These are phyloP conservation scores for Mormyrus hasselquistii DNA, from an alignment of 2,797 vertebrate genomes.

Conservation along the genomic window DNA sequence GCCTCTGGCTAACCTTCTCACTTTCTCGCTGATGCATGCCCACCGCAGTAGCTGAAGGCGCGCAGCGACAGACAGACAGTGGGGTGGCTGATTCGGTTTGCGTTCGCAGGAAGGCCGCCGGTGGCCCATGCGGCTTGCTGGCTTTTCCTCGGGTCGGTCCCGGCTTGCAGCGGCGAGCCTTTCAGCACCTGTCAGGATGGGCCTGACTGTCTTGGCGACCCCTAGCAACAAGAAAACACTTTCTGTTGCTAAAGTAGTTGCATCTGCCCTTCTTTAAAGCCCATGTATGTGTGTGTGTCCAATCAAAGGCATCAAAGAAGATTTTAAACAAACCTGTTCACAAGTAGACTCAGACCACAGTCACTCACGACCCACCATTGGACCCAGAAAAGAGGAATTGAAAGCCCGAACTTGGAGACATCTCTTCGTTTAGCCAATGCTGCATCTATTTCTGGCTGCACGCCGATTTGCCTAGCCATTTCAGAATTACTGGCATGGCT, in stretches of 20 bases:
- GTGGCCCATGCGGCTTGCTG: background rate
- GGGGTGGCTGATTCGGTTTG: background rate
- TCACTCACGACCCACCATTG: background rate
- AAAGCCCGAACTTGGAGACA: background rate
- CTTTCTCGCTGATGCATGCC: background rate
- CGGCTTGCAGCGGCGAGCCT: background rate
- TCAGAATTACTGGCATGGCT: background rate
- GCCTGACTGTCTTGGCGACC: background rate
- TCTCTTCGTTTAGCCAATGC: background rate
- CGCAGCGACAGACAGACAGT: background rate
- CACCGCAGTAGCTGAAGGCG: background rate
- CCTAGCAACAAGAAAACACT: background rate
- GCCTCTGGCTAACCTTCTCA: background rate
- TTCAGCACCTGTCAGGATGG: background rate
- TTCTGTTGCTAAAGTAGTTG: background rate
- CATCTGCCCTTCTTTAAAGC: background rate
- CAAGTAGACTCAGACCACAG: background rate
- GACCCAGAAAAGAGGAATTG: background rate
- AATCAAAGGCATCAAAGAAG: background rate
- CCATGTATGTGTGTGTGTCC: background rate
- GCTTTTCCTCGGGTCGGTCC: background rate
- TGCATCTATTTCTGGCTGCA: background rate
- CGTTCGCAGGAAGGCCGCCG: background rate
- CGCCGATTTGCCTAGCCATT: background rate
- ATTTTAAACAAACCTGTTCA: background rate